Evolutionary conservation across 2,888 invertebrate genomes (phyloP), one percentile per base, ranked within the genome.

Genomic region (Lacanobia oleracea): DNA sequence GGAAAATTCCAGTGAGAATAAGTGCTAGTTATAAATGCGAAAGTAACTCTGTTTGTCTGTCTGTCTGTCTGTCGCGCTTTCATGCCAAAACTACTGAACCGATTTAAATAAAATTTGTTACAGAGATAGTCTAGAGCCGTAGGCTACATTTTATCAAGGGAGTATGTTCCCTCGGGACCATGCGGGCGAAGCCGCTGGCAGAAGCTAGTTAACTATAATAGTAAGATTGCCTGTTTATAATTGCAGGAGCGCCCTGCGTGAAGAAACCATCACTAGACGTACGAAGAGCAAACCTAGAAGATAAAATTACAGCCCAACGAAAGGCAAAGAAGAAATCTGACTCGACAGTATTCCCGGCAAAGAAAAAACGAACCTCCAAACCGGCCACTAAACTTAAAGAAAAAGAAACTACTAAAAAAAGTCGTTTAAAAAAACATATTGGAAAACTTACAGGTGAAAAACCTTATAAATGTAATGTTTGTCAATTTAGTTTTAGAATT

Each of bases 401-500:
- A 48, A 43, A 27, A 27, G 40, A 21, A 48, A 3, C 37, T 18
- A n/a, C 6, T 3, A 43, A 54, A 54, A 48, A 14, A 2, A 12
- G 14, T 48, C 2, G 21, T 33, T n/a, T 33, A 33, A 33, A 56
- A 33, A 56, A 56, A 56, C 33, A 56, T n/a, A 33, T 33, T 27
- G 33, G 10, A 2, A 60, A 27, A 43, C 43, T 1, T 16, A 43
- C 43, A 48, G 48, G 18, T 33, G 59, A 71, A 51, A 71, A 71
- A 43, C 68, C 68, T 0, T 50, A 68, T 14, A 57, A 57, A 18
- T 71, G 70, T 71, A 8, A 14, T 27, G 2, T 51, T 12, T 71
- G 70, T 59, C 48, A 71, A 18, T 57, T 57, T 43, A 43, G 50
- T 10, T 71, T 71, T 43, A 67, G 48, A 33, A 14, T n/a, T 21